Percentiles rank a stretch among this genome's conserved stretches.
These are phyloP conservation scores for Sinocyclocheilus maitianheensis DNA, from an alignment of 2,113 vertebrate species.

Conservation along the genomic window DNA sequence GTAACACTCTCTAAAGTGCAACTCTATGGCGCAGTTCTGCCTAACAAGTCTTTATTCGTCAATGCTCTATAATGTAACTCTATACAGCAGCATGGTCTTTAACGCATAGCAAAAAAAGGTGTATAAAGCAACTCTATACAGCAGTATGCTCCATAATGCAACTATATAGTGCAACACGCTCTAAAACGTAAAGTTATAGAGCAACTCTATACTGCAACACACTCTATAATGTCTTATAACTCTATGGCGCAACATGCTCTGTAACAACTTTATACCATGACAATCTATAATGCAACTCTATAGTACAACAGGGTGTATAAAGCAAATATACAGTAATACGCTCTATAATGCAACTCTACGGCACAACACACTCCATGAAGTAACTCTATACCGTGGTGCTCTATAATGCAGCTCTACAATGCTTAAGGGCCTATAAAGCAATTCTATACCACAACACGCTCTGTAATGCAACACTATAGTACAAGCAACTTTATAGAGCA, in stretches of 20 bases:
- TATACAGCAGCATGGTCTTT: neutral
- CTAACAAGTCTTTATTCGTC: neutral
- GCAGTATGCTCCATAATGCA: neutral
- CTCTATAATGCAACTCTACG: too few species aligned
- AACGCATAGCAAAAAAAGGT: neutral
- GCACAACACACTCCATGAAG: too few species aligned
- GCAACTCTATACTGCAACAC: neutral
- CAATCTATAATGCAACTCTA: too few species aligned
- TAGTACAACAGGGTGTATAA: too few species aligned
- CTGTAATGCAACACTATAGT: neutral
- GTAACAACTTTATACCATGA: too few species aligned
- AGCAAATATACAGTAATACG: too few species aligned
- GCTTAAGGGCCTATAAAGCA: neutral
- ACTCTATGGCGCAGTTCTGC: neutral
- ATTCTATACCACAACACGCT: neutral
- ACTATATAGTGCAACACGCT: neutral
- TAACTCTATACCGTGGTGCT: neutral
- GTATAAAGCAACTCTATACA: neutral
- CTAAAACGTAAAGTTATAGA: neutral
- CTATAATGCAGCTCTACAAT: neutral
- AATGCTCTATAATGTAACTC: too few species aligned
- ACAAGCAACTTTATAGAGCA: neutral
- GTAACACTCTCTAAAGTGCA: neutral
- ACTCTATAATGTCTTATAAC: neutral
- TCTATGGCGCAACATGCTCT: too few species aligned